Evolutionary conservation across 2,113 vertebrate species (phyloP).

Genomic region (Dasypus novemcinctus): DNA sequence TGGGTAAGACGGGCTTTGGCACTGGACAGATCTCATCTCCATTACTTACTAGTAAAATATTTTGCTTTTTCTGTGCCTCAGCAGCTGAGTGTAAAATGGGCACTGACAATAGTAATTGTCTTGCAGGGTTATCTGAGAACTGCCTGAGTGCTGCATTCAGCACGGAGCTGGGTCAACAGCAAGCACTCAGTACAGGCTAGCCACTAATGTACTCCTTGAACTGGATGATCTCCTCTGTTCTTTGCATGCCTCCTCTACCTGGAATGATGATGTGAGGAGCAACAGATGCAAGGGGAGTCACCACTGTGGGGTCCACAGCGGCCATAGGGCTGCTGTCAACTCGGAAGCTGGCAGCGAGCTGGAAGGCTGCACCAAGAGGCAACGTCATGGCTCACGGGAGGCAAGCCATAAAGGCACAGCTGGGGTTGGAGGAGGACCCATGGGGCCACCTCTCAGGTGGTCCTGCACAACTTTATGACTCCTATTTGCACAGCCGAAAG

Average conservation of each 20-base stretch:
- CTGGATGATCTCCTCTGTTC: constrained; percentile 42
- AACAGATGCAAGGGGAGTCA: neutral
- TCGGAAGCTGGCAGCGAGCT: neutral
- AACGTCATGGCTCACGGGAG: neutral
- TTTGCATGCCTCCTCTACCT: neutral
- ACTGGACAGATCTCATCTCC: neutral
- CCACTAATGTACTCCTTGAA: neutral
- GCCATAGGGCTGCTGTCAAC: neutral
- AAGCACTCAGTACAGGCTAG: constrained; percentile 12
- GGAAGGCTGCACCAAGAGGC: neutral
- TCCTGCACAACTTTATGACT: neutral
- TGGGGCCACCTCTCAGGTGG: neutral
- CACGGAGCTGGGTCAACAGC: neutral
- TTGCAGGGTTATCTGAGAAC: neutral
- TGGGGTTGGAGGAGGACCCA: neutral
- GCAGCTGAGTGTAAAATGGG: neutral
- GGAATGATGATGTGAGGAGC: neutral
- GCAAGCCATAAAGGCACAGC: neutral
- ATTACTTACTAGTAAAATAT: neutral
- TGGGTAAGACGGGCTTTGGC: neutral
- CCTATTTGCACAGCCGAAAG: neutral
- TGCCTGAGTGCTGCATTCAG: neutral
- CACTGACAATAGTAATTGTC: neutral
- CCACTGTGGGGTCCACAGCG: neutral
- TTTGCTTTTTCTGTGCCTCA: neutral